Percentiles rank a stretch among this genome's conserved stretches.
Evolutionary conservation across 2,888 invertebrate genomes (phyloP).

Genomic region (Synanthedon myopaeformis): DNA sequence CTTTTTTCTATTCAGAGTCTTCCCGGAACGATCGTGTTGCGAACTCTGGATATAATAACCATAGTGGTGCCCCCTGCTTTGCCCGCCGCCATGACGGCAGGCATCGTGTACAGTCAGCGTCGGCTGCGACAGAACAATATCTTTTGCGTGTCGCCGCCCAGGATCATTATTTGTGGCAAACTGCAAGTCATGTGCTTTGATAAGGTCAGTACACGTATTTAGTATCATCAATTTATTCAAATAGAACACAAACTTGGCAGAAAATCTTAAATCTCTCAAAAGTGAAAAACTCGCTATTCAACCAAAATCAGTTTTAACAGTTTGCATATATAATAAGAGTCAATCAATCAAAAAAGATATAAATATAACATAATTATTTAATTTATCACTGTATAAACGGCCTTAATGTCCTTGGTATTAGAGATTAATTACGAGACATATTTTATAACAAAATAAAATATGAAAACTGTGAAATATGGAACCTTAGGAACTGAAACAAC

Average conservation of each 20-base stretch:
- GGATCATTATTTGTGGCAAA: conserved; percentile 84
- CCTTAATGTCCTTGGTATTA: too few relatives aligned
- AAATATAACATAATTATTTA: too few relatives aligned
- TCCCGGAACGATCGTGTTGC: conserved; percentile 74
- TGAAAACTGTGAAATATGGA: too few relatives aligned
- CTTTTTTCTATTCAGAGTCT: conserved; percentile 41
- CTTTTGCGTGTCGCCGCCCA: conserved; percentile 83
- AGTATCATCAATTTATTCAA: not conserved
- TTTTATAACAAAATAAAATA: too few relatives aligned
- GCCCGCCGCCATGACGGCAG: conserved; percentile 89
- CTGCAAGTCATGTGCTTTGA: conserved; percentile 89
- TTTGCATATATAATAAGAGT: too few relatives aligned
- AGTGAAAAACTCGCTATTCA: not conserved
- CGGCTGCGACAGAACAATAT: conserved; percentile 76
- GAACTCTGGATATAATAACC: conserved; percentile 90
- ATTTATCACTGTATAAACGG: too few relatives aligned
- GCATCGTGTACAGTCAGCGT: conserved; percentile 81
- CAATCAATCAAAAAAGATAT: too few relatives aligned
- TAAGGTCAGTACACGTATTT: conserved; percentile 70
- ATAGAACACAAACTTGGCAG: not conserved
- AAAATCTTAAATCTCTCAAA: conserved; percentile 3
- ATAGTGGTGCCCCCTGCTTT: conserved; percentile 94
- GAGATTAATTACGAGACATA: too few relatives aligned
- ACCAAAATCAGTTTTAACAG: too few relatives aligned
- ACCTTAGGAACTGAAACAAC: too few relatives aligned